These are phyloP conservation scores for Nymphalis io DNA, from an alignment of 1,140 invertebrate genomes.

Conservation along the genomic window DNA sequence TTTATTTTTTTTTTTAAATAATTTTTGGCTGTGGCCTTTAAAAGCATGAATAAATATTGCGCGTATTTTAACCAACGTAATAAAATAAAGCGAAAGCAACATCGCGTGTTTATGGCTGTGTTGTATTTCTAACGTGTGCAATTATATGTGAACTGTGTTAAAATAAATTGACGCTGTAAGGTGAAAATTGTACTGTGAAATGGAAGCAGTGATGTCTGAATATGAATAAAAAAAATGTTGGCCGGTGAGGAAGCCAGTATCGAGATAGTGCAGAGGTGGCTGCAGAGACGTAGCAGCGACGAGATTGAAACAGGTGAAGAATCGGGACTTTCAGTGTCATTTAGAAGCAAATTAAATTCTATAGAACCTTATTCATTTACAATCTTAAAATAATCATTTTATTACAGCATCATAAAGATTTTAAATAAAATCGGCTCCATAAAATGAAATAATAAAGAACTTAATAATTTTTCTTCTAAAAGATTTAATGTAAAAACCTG, in stretches of 20 bases:
- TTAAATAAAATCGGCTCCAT: not conserved
- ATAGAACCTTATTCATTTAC: constrained; percentile 4
- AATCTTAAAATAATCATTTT: not conserved
- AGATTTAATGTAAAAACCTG: not conserved
- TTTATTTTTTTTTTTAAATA: not conserved
- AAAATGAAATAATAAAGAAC: constrained; percentile 3
- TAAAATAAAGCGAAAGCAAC: not conserved
- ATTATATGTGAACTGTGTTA: not conserved
- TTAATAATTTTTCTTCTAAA: not conserved
- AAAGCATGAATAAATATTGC: constrained; percentile 3
- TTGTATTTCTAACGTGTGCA: not conserved
- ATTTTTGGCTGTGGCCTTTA: not conserved
- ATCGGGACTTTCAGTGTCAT: not conserved
- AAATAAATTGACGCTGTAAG: not conserved
- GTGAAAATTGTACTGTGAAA: not conserved
- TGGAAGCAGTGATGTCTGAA: constrained; percentile 26
- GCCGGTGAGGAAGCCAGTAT: constrained; percentile 72
- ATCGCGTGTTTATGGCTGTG: not conserved
- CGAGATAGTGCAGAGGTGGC: constrained; percentile 71
- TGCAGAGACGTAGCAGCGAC: constrained; percentile 63
- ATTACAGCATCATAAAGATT: not conserved
- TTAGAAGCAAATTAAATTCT: constrained; percentile 8
- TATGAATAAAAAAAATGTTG: constrained; percentile 66
- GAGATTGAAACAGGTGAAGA: constrained; percentile 59
- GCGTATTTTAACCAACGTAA: not conserved